Base-by-base conservation (phyloP, 2,797 vertebrate genomes). In the Pachyuromys duprasi region DNA sequence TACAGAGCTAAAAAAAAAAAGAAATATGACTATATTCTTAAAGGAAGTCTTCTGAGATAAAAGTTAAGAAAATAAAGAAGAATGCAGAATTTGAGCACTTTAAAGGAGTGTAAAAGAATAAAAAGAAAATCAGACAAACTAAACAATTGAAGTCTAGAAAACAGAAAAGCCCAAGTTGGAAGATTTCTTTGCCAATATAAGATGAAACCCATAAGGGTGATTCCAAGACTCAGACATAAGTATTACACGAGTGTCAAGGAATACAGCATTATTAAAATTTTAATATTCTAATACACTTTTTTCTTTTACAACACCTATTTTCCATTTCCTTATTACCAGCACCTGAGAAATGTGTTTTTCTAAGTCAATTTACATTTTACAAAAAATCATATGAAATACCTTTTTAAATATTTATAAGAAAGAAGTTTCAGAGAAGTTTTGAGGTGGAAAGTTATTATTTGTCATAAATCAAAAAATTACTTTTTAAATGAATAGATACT, bases 21-120 rank as follows among this genome's bases (percentile, higher is more conserved):
- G 95, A 98, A 90, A 95, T 97, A 74, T 91, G 97, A 86, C 91
- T 93, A 36, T 92, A 90, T 97, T 97, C 97, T 98, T 93, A 96
- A 98, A 98, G 96, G 79, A 97, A 98, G 97, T 97, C 96, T 97
- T 89, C 90, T 95, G 93, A 96, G 97, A 98, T 96, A 92, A 98
- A 89, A 97, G 89, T 83, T 97, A 97, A 97, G 96, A 98, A 98
- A 98, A 98, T 97, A 91, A 98, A 98, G 98, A 94, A 97, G 91
- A 97, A 98, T 94, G n/a, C 83, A 97, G 83, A 76, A 96, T 97
- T 96, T 96, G 97, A 83, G 97, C 98, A 96, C 72, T 76, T 75
- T 45, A 95, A 97, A 93, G 94, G 96, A 93, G 69, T 33, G 95
- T 96, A 97, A 95, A 26, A 97, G 93, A 97, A 92, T 92, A 91